Conservation (phyloP, 2,888 invertebrate genomes). For the Lasius fuliginosus region DNA sequence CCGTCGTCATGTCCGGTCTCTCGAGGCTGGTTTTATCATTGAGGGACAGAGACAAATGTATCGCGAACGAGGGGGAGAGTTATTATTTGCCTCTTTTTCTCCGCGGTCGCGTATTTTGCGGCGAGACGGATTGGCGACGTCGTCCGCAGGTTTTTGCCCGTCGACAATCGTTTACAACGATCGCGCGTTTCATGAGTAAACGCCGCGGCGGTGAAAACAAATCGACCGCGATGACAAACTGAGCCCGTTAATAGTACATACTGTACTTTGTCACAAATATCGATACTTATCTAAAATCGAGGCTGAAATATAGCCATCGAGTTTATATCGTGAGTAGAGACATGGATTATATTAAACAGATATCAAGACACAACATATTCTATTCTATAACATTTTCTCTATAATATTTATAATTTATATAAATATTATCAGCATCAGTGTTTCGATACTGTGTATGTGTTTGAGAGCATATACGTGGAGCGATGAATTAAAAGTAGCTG, state of each 20-base stretch:
- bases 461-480: not conserved
- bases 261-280: not conserved
- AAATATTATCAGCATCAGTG: not conserved
- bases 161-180: not conserved
- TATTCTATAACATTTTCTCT: not conserved
- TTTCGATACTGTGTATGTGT: not conserved
- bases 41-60: constrained; percentile 18
- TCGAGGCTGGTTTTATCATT: constrained; percentile 20
- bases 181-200: constrained; percentile 11
- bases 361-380: not conserved
- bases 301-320: not conserved
- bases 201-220: not conserved
- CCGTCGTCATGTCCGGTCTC: not conserved
- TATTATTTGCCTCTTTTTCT: constrained; percentile 1
- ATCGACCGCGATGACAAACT: constrained; percentile 7
- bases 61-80: not conserved
- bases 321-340: not conserved
- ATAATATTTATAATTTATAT: not conserved
- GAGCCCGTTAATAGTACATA: not conserved
- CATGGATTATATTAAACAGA: not conserved
- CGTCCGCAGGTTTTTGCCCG: not conserved
- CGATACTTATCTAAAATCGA: not conserved
- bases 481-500: not conserved
- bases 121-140: constrained; percentile 30
- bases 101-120: constrained; percentile 26